phyloP scores from a whole-genome alignment of 2,888 invertebrate genomes.

The Zaprionus lineosus region DNA sequence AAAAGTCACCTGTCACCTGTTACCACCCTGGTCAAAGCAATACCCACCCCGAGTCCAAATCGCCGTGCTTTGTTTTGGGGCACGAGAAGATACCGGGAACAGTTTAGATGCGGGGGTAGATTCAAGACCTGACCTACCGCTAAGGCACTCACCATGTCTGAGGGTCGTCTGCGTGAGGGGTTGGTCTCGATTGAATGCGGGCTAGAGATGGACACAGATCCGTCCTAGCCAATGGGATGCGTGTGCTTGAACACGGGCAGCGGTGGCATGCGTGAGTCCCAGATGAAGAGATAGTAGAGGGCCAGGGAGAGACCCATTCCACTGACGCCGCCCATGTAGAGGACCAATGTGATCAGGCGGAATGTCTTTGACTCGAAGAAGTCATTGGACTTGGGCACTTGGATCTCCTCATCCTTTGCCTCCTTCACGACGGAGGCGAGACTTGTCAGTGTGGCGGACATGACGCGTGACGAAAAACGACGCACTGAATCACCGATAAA shows the following conservation, averaged over 20 bases:
- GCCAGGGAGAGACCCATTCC: conserved; percentile 81
- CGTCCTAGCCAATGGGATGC: conserved; percentile 77
- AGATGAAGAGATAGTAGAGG: conserved; percentile 80
- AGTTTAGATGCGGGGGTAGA: no score
- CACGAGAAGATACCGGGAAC: no score
- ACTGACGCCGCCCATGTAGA: conserved; percentile 80
- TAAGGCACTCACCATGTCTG: no score
- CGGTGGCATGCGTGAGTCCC: conserved; percentile 82
- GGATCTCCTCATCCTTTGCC: conserved; percentile 74
- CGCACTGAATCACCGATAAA: neutral
- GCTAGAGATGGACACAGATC: neutral
- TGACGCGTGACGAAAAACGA: neutral
- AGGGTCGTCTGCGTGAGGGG: no score
- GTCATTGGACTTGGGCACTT: conserved; percentile 70
- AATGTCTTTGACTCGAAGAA: conserved; percentile 81
- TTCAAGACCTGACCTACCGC: no score
- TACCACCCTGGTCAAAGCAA: no score
- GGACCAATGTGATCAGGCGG: conserved; percentile 73
- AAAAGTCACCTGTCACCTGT: no score
- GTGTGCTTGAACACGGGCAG: conserved; percentile 80
- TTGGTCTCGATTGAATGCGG: no score
- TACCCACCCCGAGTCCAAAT: no score
- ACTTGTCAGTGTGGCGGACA: conserved; percentile 30
- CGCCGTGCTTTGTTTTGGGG: no score
- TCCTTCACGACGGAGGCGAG: conserved; percentile 56